Evolutionary conservation across 1,140 invertebrate genomes (phyloP), one percentile per base, ranked within the genome.

Genomic region (Anadara kagoshimensis): DNA sequence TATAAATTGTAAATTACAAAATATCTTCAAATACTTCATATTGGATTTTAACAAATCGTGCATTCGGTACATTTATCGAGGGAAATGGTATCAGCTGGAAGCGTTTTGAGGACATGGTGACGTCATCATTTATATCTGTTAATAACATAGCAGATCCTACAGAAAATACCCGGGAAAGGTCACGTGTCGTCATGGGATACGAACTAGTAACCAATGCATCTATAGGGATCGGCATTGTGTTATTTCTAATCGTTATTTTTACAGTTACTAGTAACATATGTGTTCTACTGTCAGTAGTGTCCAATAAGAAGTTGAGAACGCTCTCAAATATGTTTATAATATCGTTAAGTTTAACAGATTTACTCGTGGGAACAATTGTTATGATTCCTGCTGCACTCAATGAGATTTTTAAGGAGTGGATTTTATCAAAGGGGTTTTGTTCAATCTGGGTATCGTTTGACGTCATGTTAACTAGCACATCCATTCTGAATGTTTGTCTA

Each of bases 371-470:
- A 1, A 83, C 83, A 47, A 90, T 95, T 5, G 92, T 95, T 3
- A 93, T 96, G 83, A 92, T 93, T 3, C 94, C 95, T 22, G 90
- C 90, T 5, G 85, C 90, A 2, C 81, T 86, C 1, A 90, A 90
- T 71, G 90, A 91, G 82, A 81, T 91, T 10, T 84, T 90, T 24
- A 85, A 81, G 8, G 97, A 97, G 88, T 99, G 98, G 98, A 93
- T 97, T 80, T 98, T 99, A 85, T 96, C 96, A 24, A 93, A 94
- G 69, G 93, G 94, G 83, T 98, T 98, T 91, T 99, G 98, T 91
- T 96, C 98, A 89, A 97, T 96, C 41, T 99, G 97, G 97, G 95
- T 98, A 70, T 97, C 97, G 41, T 98, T 98, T 90, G 98, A 99
- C 90, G 97, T 99, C 80, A 98, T 98, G 95, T 98, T 97, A 90